These are phyloP conservation scores for Dendrophyllia cribrosa DNA, from an alignment of 64 coral and sea anemone genomes.

Conservation along the genomic window DNA sequence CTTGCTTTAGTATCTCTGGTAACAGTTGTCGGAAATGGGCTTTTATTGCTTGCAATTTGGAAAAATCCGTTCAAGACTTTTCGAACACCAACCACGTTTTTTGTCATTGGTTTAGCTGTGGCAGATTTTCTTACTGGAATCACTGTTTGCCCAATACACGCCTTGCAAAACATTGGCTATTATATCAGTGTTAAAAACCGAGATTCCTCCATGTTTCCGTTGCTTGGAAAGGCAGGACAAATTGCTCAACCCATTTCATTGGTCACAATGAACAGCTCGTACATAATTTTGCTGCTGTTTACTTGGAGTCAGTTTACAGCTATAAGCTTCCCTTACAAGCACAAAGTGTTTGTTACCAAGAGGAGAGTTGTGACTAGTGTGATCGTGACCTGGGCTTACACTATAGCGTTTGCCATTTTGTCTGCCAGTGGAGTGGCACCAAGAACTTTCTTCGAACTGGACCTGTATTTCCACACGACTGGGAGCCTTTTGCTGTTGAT, in stretches of 20 bases:
- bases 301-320: conserved; percentile 24
- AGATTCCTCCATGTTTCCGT: background rate
- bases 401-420: conserved; percentile 24
- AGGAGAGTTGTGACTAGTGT: conserved; percentile 4
- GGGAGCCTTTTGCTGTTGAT: background rate
- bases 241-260: background rate
- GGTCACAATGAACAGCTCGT: conserved; percentile 24
- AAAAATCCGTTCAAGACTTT: conserved; percentile 45
- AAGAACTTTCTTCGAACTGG: conserved; percentile 9
- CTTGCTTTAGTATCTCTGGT: conserved; percentile 16
- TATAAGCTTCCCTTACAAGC: conserved; percentile 7
- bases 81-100: conserved; percentile 16
- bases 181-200: background rate
- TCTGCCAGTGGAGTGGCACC: conserved; percentile 43
- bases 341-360: conserved; percentile 38
- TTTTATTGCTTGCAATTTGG: conserved; percentile 52
- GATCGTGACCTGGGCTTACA: conserved; percentile 42
- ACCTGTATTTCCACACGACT: conserved; percentile 68
- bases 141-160: conserved; percentile 16
- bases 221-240: background rate
- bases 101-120: conserved; percentile 35
- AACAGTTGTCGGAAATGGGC: conserved; percentile 30
- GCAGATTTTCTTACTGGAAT: conserved; percentile 49
- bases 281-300: conserved; percentile 11
- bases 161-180: background rate